These are phyloP conservation scores for Crenuchus spilurus DNA, from an alignment of 2,797 vertebrate genomes.

Conservation along the genomic window DNA sequence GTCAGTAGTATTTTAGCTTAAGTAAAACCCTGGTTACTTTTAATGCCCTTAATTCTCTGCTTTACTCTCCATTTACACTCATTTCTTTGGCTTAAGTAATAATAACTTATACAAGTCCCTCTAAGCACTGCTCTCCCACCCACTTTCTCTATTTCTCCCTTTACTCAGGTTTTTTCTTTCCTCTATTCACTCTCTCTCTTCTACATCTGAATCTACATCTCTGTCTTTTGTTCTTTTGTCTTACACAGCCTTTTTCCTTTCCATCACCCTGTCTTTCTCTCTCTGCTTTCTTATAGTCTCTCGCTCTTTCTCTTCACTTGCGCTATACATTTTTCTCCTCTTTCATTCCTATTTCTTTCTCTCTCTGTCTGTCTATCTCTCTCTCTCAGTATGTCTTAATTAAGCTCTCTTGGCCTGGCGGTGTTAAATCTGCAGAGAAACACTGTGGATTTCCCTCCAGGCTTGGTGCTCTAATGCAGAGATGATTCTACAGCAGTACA, in stretches of 20 bases:
- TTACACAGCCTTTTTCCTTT: too few relatives aligned
- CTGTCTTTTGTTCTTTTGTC: not conserved
- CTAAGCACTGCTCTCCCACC: conserved; percentile 42
- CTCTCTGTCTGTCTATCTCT: not conserved
- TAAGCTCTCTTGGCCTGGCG: conserved; percentile 39
- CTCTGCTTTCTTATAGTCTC: not conserved
- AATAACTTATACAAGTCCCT: conserved; percentile 54
- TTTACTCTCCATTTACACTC: conserved; percentile 66
- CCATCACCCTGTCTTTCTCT: not conserved
- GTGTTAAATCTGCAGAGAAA: conserved; percentile 41
- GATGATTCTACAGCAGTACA: conserved; percentile 41
- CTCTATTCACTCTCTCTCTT: not conserved
- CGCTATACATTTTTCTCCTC: conserved; percentile 13
- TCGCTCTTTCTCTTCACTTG: not conserved
- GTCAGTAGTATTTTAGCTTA: conserved; percentile 27
- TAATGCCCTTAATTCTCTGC: conserved; percentile 64
- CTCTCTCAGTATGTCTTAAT: conserved; percentile 40
- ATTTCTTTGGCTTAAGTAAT: too few relatives aligned
- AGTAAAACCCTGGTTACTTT: conserved; percentile 53
- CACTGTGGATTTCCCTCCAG: conserved; percentile 43
- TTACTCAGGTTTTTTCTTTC: not conserved
- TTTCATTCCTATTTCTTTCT: not conserved
- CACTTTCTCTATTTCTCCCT: not conserved
- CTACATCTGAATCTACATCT: not conserved
- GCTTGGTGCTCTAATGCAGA: conserved; percentile 25